Base-by-base conservation (phyloP, 2,797 vertebrate species). In the Phataginus tetradactyla region DNA sequence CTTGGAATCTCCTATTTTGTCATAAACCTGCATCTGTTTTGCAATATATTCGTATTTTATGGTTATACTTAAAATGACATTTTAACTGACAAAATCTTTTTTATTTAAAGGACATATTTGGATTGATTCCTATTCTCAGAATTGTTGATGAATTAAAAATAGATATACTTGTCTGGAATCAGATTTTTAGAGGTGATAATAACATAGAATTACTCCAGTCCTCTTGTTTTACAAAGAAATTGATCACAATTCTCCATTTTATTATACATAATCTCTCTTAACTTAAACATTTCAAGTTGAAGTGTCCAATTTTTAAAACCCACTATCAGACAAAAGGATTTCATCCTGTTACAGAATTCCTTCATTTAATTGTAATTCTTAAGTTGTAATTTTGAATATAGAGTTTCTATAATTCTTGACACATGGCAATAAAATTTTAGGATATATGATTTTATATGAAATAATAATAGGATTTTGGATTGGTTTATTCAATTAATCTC, bases 281-380 rank as follows among this genome's bases (percentile, higher is more conserved):
- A 69, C 64, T 34, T 61, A 25, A 90, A 79, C 32, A 53, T 61
- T 86, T 90, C 72, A 95, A 93, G 69, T 55, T 17, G 55, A 63
- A 71, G 87, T 74, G 37, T 69, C 11, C 6, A 88, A n/a, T 75
- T 85, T 66, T 32, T 77, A 45, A 84, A 72, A 85, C 75, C 29
- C 71, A 34, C 53, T 64, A 25, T 90, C 25, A 53, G n/a, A 39
- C 39, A 14, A 55, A 88, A 91, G 14, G 2, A 29, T 77, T 39
- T 20, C 4, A 39, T 61, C 12, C 85, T 91, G 20, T 4, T 51
- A 88, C 42, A n/a, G 27, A 79, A 83, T 86, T 63, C 25, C 49
- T 92, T 93, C 55, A 32, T n/a, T 85, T 72, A 77, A 80, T 78
- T 86, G 75, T 51, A 71, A 86, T 72, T 72, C 25, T 80, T 92